A percentile compares a stretch with the other conserved stretches of the same genome.
Evolutionary conservation across 2,888 invertebrate genomes (phyloP).

Genomic region (Shargacucullia verbasci): DNA sequence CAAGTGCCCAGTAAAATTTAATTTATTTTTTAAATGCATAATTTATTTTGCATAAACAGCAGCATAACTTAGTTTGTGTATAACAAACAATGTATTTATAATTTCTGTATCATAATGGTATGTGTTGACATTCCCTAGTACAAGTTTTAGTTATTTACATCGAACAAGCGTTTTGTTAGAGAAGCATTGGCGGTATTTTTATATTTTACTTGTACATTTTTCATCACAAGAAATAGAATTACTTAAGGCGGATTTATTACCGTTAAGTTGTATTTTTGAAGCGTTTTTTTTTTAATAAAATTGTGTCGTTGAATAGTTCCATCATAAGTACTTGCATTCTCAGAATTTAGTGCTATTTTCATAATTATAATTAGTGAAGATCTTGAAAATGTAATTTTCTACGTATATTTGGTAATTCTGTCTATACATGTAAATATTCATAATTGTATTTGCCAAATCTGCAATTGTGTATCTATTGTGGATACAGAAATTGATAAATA

Average conservation of each 20-base stretch:
- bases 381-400: constrained; percentile 66
- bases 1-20: constrained; percentile 62
- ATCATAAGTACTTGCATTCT: constrained; percentile 38
- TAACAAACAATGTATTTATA: constrained; percentile 79
- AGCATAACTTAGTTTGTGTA: constrained; percentile 75
- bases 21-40: constrained; percentile 74
- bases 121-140: constrained; percentile 76
- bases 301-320: constrained; percentile 41
- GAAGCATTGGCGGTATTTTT: constrained; percentile 65
- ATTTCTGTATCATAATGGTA: constrained; percentile 87
- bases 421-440: constrained; percentile 74
- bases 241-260: constrained; percentile 62
- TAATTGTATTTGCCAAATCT: constrained; percentile 74
- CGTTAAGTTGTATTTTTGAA: constrained; percentile 74
- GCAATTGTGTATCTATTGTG: constrained; percentile 83
- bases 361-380: constrained; percentile 46
- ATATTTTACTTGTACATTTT: constrained; percentile 57
- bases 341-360: constrained; percentile 48
- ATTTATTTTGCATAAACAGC: constrained; percentile 80
- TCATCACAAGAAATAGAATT: constrained; percentile 73
- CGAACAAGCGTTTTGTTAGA: constrained; percentile 75
- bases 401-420: constrained; percentile 55
- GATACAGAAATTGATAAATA: constrained; percentile 89
- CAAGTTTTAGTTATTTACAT: constrained; percentile 68
- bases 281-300: constrained; percentile 59